phyloP scores from a whole-genome alignment of 2,888 invertebrate genomes.

The Drosophila planitibia region DNA sequence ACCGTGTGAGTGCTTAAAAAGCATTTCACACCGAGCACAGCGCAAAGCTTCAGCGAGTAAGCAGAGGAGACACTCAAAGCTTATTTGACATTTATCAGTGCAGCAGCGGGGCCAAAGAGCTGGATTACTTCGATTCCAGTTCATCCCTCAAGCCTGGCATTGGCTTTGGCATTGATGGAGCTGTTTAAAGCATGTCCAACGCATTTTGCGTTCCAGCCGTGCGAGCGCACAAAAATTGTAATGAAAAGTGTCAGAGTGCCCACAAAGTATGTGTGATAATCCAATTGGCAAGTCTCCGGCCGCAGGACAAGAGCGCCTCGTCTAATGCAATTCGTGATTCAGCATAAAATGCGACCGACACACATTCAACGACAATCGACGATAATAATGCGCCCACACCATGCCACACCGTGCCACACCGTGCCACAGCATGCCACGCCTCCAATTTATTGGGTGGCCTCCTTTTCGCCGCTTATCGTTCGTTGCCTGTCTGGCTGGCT shows the following conservation, averaged over 20 bases:
- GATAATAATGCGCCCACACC: slow-evolving; percentile 10
- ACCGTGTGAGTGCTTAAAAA: slow-evolving; percentile 71
- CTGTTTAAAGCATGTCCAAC: slow-evolving; percentile 62
- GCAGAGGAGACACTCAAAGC: slow-evolving; percentile 52
- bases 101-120: slow-evolving; percentile 45
- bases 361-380: slow-evolving; percentile 21
- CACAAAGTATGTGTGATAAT: slow-evolving; percentile 63
- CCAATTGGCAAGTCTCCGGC: slow-evolving; percentile 61
- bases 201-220: slow-evolving; percentile 50
- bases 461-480: slow-evolving; percentile 23
- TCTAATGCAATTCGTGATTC: slow-evolving; percentile 80
- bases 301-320: slow-evolving; percentile 37
- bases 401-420: slow-evolving; percentile 31
- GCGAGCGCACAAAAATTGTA: slow-evolving; percentile 66
- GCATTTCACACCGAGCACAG: slow-evolving; percentile 64
- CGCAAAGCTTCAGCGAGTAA: slow-evolving; percentile 1
- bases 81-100: slow-evolving; percentile 80
- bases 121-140: slow-evolving; percentile 58
- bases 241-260: slow-evolving; percentile 60
- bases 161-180: slow-evolving; percentile 69
- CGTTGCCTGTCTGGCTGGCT: slow-evolving; percentile 30
- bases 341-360: slow-evolving; percentile 67
- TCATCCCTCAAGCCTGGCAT: neutral
- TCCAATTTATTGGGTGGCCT: slow-evolving; percentile 69
- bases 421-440: slow-evolving; percentile 27